Percentiles rank a stretch among this genome's conserved stretches.
Conservation (phyloP, 2,113 vertebrate genomes). For the Apaloderma vittatum region DNA sequence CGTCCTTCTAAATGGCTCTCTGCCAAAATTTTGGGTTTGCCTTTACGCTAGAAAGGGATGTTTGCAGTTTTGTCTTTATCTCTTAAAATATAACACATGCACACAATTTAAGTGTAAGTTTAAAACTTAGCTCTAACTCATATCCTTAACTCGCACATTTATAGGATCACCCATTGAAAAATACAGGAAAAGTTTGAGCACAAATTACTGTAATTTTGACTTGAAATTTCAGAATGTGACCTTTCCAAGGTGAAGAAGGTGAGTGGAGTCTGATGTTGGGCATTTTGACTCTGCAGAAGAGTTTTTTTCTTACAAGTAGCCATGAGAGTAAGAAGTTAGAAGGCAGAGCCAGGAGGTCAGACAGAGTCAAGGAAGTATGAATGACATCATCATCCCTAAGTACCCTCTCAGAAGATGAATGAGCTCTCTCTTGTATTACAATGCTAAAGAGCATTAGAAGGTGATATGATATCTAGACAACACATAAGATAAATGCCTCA, state of each 20-base stretch:
- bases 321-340: slow-evolving; percentile 60
- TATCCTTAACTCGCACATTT: neutral
- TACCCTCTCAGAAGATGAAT: slow-evolving; percentile 69
- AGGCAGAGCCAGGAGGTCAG: slow-evolving; percentile 66
- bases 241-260: slow-evolving; percentile 19
- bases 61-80: neutral
- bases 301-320: slow-evolving; percentile 7
- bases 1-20: neutral
- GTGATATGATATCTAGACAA: slow-evolving; percentile 80
- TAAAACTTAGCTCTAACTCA: neutral
- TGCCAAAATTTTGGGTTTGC: neutral
- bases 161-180: neutral
- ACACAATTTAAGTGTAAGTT: neutral
- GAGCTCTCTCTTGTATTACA: slow-evolving; percentile 77
- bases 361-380: slow-evolving; percentile 77
- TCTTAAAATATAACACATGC: neutral
- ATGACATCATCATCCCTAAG: slow-evolving; percentile 84
- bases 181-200: neutral
- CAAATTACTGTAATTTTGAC: neutral
- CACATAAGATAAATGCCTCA: slow-evolving; percentile 73
- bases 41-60: neutral
- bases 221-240: neutral
- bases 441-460: slow-evolving; percentile 85
- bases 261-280: neutral
- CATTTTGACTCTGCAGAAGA: slow-evolving; percentile 15